Conservation (phyloP, 2,888 invertebrate species). For the Diplazon laetatorius region DNA sequence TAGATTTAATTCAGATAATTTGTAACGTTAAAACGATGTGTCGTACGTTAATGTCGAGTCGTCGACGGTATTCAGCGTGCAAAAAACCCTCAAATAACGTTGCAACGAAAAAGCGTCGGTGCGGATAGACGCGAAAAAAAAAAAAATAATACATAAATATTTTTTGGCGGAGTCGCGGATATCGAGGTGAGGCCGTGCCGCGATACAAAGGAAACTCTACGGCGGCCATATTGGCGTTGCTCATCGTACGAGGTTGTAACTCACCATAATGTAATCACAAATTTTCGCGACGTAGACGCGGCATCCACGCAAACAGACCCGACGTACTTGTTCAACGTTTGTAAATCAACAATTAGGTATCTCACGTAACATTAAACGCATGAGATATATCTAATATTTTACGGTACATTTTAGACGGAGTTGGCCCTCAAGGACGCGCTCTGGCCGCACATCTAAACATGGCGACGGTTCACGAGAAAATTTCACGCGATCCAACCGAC, state of each 20-base stretch:
- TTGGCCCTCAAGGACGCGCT: slow-evolving; percentile 78
- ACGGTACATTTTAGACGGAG: slow-evolving; percentile 81
- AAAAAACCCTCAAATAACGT: no score
- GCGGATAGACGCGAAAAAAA: no score
- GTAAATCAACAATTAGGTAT: slow-evolving; percentile 83
- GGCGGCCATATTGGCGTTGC: slow-evolving; percentile 84
- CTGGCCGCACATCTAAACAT: slow-evolving; percentile 83
- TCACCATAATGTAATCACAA: slow-evolving; percentile 88
- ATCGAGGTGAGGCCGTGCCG: slow-evolving; percentile 58
- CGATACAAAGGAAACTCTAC: slow-evolving; percentile 79
- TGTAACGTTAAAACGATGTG: no score
- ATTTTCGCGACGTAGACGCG: slow-evolving; percentile 84
- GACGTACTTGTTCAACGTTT: slow-evolving; percentile 81
- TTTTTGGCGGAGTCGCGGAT: not conserved
- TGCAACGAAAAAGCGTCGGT: no score
- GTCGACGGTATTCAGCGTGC: no score
- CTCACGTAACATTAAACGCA: slow-evolving; percentile 84
- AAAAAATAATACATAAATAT: not conserved
- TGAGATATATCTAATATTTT: slow-evolving; percentile 83
- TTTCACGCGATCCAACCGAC: slow-evolving; percentile 71
- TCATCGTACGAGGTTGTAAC: slow-evolving; percentile 82
- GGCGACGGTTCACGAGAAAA: slow-evolving; percentile 83
- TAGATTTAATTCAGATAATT: no score
- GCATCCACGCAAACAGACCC: slow-evolving; percentile 85
- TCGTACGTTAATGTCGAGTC: no score